Conservation (phyloP, 1,140 invertebrate species). For the Drosophila nannoptera region DNA sequence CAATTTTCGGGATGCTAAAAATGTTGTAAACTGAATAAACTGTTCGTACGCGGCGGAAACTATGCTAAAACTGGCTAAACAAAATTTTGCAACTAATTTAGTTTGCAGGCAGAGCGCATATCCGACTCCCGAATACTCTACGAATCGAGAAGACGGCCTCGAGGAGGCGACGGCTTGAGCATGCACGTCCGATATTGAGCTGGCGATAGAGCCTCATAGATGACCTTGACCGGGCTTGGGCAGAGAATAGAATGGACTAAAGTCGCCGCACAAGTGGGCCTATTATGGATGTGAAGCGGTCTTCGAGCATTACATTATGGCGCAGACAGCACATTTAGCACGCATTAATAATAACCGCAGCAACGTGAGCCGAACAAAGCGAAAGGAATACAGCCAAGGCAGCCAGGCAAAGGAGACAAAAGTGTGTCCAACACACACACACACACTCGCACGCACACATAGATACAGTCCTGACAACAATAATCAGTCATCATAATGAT, state of each 20-base stretch:
- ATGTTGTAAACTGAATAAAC: constrained; percentile 12
- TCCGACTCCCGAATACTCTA: too few species aligned
- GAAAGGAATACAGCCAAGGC: background rate
- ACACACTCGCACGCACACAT: constrained; percentile 6
- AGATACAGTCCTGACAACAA: constrained; percentile 35
- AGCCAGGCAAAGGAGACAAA: constrained; percentile 2
- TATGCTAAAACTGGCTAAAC: constrained; percentile 41
- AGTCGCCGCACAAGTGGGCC: constrained; percentile 36
- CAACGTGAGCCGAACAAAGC: constrained; percentile 62
- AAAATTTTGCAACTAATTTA: constrained; percentile 66
- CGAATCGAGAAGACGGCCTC: too few species aligned
- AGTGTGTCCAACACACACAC: constrained; percentile 44
- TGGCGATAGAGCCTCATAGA: constrained; percentile 26
- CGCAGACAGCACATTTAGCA: constrained; percentile 65
- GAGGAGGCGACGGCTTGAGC: too few species aligned
- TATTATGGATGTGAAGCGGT: constrained; percentile 54
- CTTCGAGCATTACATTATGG: constrained; percentile 48
- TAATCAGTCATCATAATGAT: constrained; percentile 75
- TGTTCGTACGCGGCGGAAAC: constrained; percentile 5
- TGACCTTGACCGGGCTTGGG: constrained; percentile 42
- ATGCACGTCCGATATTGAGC: too few species aligned
- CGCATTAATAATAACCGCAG: constrained; percentile 71
- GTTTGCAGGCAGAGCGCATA: background rate
- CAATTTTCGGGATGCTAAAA: constrained; percentile 19
- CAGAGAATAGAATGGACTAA: constrained; percentile 39